Conservation (phyloP, 2,888 invertebrate species). For the Teleiodes luculella region DNA sequence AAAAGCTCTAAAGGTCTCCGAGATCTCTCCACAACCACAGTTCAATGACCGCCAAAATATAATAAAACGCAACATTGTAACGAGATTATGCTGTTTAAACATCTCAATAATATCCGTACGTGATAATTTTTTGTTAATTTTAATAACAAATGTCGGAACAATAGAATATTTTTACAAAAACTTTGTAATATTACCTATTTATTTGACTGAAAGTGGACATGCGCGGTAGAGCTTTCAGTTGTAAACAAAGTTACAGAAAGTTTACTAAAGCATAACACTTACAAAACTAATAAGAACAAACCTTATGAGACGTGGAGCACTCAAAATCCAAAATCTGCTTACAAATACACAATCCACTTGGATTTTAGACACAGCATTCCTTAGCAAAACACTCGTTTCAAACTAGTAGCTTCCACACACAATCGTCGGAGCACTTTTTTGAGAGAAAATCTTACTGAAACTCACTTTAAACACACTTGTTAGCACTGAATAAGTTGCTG, state of each 20-base stretch:
- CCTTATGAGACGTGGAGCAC: slow-evolving; percentile 50
- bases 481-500: slow-evolving; percentile 34
- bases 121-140: not conserved
- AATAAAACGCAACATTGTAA: slow-evolving; percentile 1
- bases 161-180: slow-evolving; percentile 16
- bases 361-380: slow-evolving; percentile 71
- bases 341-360: slow-evolving; percentile 63
- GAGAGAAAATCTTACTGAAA: slow-evolving; percentile 51
- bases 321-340: slow-evolving; percentile 47
- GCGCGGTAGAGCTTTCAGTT: slow-evolving; percentile 54
- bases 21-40: not conserved
- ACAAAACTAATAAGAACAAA: slow-evolving; percentile 33
- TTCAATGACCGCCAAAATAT: slow-evolving; percentile 13
- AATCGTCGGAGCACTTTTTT: slow-evolving; percentile 61
- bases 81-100: not conserved
- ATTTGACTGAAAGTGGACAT: slow-evolving; percentile 44
- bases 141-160: not conserved
- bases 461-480: slow-evolving; percentile 40
- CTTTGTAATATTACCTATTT: slow-evolving; percentile 26
- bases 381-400: slow-evolving; percentile 60
- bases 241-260: slow-evolving; percentile 69
- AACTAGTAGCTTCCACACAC: slow-evolving; percentile 66
- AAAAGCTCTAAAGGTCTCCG: no score
- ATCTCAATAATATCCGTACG: not conserved
- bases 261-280: slow-evolving; percentile 33